Evolutionary conservation across 2,797 vertebrate species (phyloP).

Genomic region (Halcyon smyrnensis): DNA sequence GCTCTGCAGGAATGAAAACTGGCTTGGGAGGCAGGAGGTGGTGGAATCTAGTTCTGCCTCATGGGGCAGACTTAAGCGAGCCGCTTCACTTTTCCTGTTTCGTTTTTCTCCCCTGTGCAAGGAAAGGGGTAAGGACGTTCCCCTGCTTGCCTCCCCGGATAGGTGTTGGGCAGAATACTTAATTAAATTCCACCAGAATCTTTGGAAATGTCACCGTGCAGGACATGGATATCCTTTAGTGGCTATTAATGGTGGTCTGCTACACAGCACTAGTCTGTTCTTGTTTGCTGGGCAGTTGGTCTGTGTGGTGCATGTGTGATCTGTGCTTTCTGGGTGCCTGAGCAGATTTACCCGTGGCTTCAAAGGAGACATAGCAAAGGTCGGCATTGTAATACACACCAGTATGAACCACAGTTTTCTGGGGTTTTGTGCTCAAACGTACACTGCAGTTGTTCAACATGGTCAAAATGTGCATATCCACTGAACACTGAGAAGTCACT

Average conservation of each 20-base stretch:
- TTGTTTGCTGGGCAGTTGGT: neutral
- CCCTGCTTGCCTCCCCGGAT: neutral
- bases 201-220: neutral
- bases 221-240: neutral
- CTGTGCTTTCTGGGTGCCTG: neutral
- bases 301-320: neutral
- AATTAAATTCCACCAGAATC: neutral
- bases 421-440: neutral
- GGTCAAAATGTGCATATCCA: neutral
- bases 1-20: neutral
- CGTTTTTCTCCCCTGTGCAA: neutral
- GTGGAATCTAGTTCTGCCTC: neutral
- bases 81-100: neutral
- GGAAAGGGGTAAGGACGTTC: neutral
- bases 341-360: neutral
- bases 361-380: neutral
- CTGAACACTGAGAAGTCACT: neutral
- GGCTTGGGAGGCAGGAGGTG: neutral
- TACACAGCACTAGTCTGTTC: neutral
- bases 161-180: neutral
- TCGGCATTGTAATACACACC: neutral
- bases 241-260: neutral
- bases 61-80: neutral
- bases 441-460: rapidly evolving
- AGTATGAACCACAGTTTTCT: neutral